Base-by-base conservation (phyloP, 2,797 vertebrate species). In the Leptoclinus maculatus region DNA sequence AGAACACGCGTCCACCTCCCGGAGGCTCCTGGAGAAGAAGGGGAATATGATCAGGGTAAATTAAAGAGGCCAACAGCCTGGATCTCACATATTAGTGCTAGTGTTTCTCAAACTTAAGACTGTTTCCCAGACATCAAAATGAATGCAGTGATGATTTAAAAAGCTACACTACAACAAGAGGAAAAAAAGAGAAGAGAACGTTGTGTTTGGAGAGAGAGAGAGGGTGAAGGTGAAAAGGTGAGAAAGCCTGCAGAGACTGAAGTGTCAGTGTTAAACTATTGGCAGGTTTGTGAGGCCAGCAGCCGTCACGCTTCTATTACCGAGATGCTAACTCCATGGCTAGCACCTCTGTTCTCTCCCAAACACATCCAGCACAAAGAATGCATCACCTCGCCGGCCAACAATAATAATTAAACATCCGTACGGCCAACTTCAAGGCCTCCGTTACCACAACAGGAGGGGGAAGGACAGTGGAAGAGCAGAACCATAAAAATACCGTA, bases 1-100 rank as follows among this genome's bases (percentile, higher is more conserved):
- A 99, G 90, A 99, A 99, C 1, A 99, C 93, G 0, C 96, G 95
- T 0, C 74, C 80, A 8, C 59, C 73, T 43, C 47, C 76, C 23
- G 71, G 45, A 65, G 76, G 53, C 39, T 72, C 76, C 93, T 94
- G 65, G 32, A 45, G 34, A 62, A 69, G 16, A 63, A 29, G 11
- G 1, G 14, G 25, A 27, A 36, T 5, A 21, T 34, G 32, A 5
- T 21, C 3, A 19, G 19, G 2, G 5, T 21, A 21, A 5, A n/a
- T 59, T 59, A 2, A 59, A 32, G 29, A n/a, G 1, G 19, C 19
- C 17, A 19, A 47, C 17, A 9, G 45, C 2, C 45, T 47, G 45
- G 2, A 47, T 21, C 2, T 51, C 49, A 51, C 49, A 51, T 23
- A 11, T 23, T n/a, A 11, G 19, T 51, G 17, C 17, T 3, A 11